Base-by-base conservation (phyloP, 1,140 invertebrate genomes). In the Helicorthomorpha holstii region DNA sequence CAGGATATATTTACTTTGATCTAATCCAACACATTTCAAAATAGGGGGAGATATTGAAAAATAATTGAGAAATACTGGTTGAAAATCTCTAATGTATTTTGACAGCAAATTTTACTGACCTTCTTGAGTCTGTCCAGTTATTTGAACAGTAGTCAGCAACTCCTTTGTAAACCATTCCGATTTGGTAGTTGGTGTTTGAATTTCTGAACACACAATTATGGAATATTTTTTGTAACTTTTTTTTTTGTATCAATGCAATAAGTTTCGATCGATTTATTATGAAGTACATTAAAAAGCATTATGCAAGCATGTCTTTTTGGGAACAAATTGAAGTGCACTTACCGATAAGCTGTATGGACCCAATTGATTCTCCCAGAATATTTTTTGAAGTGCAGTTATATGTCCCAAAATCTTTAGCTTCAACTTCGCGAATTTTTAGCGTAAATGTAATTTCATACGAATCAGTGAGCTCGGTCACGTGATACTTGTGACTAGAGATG, bases 401-500 rank as follows among this genome's bases (percentile, higher is more conserved):
- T 7, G 25, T 22, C 25, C 44, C 44, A 21, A 46, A 25, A 46
- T 46, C 44, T 46, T 46, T 46, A 12, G 12, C 44, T 25, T 46
- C 44, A 21, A 46, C 19, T 7, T 46, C 21, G 12, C 44, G 44
- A 10, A 46, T 46, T 46, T 22, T 7, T 25, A 46, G 12, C 7
- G 19, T 7, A 25, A 46, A 46, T 22, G 25, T 46, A 22, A 46
- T 46, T 7, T 46, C 44, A 25, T 46, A 46, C 4, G 44, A 46
- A 19, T 46, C 44, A 19, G 19, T 25, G 7, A 10, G 7, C 25
- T 46, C 44, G 12, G 12, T 7, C 4, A 46, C 44, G 4, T 46
- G 44, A 25, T 46, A 46, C 21, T 46, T 46, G 21, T 12, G 4
- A 19, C 44, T 46, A 25, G 44, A 46, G 4, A 61, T 53, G 53